Evolutionary conservation across 1,140 invertebrate genomes (phyloP), one percentile per base, ranked within the genome.

Genomic region (Phortica variegata): DNA sequence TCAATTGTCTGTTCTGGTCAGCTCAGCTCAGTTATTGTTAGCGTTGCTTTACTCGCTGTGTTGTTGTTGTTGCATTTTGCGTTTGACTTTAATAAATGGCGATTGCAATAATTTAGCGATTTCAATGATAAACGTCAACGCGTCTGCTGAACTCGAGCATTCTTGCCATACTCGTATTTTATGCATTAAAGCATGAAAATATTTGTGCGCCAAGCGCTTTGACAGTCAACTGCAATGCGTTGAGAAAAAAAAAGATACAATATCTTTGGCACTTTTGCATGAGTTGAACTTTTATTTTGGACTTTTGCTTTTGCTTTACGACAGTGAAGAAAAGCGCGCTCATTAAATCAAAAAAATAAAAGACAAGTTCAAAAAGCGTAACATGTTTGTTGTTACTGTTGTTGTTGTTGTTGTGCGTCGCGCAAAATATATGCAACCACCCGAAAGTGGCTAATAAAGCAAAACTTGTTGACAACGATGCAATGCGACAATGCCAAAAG

Each of bases 401-500:
- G 58, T 18, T 39, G 49, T 29, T 49, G 49, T 43, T 47, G 26
- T 29, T 29, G 26, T 12, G 6, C 26, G 26, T 43, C 32, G 18
- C 40, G 38, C 44, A 32, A 26, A 44, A 39, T 37, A 48, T 53
- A 40, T 44, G 61, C 56, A 56, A 50, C 70, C 70, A 73, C 70
- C 70, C 70, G 65, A 73, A 73, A 73, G 69, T 72, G 65, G 65
- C 70, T 73, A 73, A 73, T 73, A 73, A 73, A 73, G 69, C 70
- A 73, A 73, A 73, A 66, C 70, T 69, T 73, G 69, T 73, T 73
- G 70, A 72, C 68, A 71, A 71, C 58, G 47, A n/a, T 62, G 60
- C 54, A 52, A 58, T 56, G 56, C 58, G 53, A 61, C 61, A 60
- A 49, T 43, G 34, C 19, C 49, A 52, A 33, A 31, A 60, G 43